phyloP scores from a whole-genome alignment of 2,888 invertebrate species.

The Cryptocheilus praepositus region DNA sequence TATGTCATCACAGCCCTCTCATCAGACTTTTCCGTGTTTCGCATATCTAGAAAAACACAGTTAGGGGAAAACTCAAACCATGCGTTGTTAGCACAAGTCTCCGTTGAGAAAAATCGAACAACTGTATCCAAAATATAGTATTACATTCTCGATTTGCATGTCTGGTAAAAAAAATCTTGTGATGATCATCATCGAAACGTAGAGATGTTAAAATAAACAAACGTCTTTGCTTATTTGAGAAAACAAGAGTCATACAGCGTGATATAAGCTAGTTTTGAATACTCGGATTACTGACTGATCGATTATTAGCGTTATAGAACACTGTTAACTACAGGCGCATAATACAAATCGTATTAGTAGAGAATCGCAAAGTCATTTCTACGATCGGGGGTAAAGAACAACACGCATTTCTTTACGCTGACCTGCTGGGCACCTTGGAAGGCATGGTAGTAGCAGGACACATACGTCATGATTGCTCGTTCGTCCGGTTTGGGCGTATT shows the following conservation, averaged over 20 bases:
- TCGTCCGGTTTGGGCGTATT: conserved; percentile 99
- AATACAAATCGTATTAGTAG: conserved; percentile 47
- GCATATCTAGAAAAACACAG: conserved; percentile 86
- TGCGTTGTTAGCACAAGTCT: conserved; percentile 66
- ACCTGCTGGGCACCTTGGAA: conserved; percentile 99
- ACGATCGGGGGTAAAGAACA: conserved; percentile 39
- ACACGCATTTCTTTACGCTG: conserved; percentile 71
- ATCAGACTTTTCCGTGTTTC: conserved; percentile 99
- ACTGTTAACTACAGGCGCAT: conserved; percentile 45
- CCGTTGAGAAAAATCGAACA: not conserved
- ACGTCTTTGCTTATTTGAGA: not conserved
- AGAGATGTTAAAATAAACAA: not conserved
- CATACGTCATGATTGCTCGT: conserved; percentile 99
- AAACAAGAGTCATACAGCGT: too few species aligned
- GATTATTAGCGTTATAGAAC: conserved; percentile 38
- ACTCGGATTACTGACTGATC: conserved; percentile 2
- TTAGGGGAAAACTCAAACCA: conserved; percentile 69
- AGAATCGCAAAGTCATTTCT: conserved; percentile 39
- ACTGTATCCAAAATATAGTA: not conserved
- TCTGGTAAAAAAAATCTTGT: conserved; percentile 19
- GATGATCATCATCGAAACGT: conserved; percentile 5
- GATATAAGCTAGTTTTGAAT: too few species aligned
- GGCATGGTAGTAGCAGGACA: conserved; percentile 99
- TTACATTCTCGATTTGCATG: conserved; percentile 1
- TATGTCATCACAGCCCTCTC: conserved; percentile 99